Evolutionary conservation across 2,797 vertebrate genomes (phyloP), one percentile per base, ranked within the genome.

Genomic region (Gephyroberyx darwinii): DNA sequence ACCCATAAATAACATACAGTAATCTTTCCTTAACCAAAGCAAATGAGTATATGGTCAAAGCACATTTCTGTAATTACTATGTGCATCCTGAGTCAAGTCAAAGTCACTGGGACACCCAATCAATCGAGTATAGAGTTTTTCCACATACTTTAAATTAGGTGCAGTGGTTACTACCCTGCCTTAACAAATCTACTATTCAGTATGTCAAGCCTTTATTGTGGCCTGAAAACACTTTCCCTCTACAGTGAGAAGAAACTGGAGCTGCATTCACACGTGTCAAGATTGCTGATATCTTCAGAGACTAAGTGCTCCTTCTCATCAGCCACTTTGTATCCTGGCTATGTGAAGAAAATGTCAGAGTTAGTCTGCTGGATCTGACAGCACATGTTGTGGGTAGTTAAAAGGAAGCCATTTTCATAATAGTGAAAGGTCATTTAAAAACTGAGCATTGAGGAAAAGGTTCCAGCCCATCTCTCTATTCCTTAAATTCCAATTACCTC

Each of bases 201-300:
- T 77, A 65, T 70, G 82, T 80, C 66, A 64, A 35, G 63, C 68
- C 53, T 74, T 37, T 65, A 64, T 63, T 30, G 65, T 58, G 69
- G 74, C 78, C 78, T 74, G 61, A 82, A 82, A 83, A 70, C 69
- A 71, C 51, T 48, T 85, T 73, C 26, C 22, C 61, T 77, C 72
- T 50, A 78, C 67, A 72, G 78, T 41, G 58, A 71, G 71, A 86
- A 69, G 64, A 85, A 77, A 63, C 60, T 10, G 16, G 71, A 53
- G 74, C 84, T 89, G 91, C 87, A 90, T 86, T 88, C 84, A 91
- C 82, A 89, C 79, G 70, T 87, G 91, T 88, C 63, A 48, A 79
- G 85, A 87, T 90, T 90, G 86, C 90, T 85, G 87, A 91, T 86
- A 64, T 81, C 73, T 80, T 79, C 43, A 33, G 68, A 82, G 66